Evolutionary conservation across 1,140 invertebrate genomes (phyloP), one percentile per base, ranked within the genome.

Genomic region (Plodia interpunctella): DNA sequence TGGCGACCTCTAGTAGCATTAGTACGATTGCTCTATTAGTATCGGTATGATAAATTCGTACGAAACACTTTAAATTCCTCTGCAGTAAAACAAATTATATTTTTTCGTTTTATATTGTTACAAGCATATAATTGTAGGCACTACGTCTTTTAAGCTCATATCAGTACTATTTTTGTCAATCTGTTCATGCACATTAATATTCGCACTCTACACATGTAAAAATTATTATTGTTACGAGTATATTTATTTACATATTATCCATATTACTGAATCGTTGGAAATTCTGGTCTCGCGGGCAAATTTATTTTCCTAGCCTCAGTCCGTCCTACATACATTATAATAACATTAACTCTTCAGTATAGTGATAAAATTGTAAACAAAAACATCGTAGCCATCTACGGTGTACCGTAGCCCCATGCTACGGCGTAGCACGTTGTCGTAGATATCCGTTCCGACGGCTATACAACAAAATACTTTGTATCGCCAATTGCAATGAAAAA

Each of bases 121-220:
- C 68, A 88, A 88, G 87, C 85, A 88, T 83, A 86, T 83, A 86
- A 77, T 80, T 76, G 84, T 87, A 89, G 87, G 87, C 85, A 89
- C 87, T 89, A 89, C 87, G 74, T 89, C 75, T 66, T 82, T 76
- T 89, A 89, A 89, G 87, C 87, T 89, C 87, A 83, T 89, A 86
- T 88, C 85, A 88, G 85, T 87, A 87, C 82, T 89, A 87, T 84
- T 80, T 74, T 78, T 81, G 72, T 87, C 74, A 65, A 78, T 66
- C 78, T 84, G 77, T 80, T 73, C 83, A 83, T 88, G 75, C 78
- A 77, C 74, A 78, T 70, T 77, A 44, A 44, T 76, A 81, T 76
- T 84, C 75, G 74, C 78, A 72, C 76, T 69, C 83, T 77, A 79
- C 70, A 72, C 70, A 74, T 77, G 68, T 81, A 77, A 67, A 75